Conservation (phyloP, 2,888 invertebrate species). For the Stenodera caucasica region DNA sequence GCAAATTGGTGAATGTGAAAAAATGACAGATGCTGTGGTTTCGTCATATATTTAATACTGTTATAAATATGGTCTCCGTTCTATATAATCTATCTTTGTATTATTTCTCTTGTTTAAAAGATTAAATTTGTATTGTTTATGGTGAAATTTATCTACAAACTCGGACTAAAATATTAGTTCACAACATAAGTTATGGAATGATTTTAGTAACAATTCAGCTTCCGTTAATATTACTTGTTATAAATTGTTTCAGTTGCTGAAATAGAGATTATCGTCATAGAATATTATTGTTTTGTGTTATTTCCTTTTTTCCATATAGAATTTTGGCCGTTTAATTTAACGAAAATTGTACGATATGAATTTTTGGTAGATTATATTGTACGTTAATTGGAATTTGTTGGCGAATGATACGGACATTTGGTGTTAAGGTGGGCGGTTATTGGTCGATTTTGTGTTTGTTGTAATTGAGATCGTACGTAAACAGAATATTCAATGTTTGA, state of each 20-base stretch:
- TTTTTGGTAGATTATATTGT: neutral
- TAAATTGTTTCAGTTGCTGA: neutral
- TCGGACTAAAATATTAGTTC: neutral
- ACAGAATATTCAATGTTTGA: slow-evolving; percentile 5
- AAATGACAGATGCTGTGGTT: neutral
- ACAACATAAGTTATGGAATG: neutral
- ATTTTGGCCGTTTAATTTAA: neutral
- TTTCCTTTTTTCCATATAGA: neutral
- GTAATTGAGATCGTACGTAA: slow-evolving; percentile 7
- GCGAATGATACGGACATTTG: neutral
- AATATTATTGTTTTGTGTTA: neutral
- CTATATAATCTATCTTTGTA: neutral
- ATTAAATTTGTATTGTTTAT: neutral
- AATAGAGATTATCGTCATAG: neutral
- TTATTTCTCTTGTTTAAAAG: neutral
- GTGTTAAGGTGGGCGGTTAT: slow-evolving; percentile 6
- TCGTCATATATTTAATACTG: neutral
- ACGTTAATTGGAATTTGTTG: neutral
- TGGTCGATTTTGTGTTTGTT: slow-evolving; percentile 2
- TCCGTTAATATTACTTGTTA: neutral
- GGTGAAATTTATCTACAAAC: neutral
- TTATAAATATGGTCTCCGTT: too few species aligned
- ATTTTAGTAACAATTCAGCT: neutral
- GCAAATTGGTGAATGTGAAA: neutral
- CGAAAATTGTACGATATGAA: slow-evolving; percentile 1